These are phyloP conservation scores for Etia nguti DNA, from an alignment of 2,113 vertebrate genomes.

Conservation along the genomic window DNA sequence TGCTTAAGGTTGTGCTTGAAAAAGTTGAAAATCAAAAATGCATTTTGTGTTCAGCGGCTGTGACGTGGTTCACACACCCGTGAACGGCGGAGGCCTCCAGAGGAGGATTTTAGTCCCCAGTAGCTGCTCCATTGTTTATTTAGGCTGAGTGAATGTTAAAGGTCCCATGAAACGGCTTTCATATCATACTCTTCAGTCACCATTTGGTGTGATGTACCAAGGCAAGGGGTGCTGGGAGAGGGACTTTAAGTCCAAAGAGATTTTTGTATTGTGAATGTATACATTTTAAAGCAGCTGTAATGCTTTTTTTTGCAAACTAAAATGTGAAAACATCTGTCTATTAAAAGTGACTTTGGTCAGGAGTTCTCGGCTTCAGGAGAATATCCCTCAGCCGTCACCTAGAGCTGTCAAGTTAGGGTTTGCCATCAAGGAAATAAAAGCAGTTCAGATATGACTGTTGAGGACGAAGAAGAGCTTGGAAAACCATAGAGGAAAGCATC, in stretches of 20 bases:
- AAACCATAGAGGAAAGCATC: not conserved
- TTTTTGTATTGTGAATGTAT: not conserved
- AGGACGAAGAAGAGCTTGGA: not conserved
- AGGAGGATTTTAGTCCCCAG: not conserved
- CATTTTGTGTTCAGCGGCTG: not conserved
- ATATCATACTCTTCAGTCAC: not conserved
- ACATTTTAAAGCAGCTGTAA: not conserved
- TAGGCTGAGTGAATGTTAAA: constrained; percentile 8
- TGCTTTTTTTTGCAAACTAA: not conserved
- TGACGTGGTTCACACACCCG: not conserved
- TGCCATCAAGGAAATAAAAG: not conserved
- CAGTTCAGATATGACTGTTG: not conserved
- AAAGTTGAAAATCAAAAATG: constrained; percentile 23
- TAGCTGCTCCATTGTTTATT: constrained; percentile 16
- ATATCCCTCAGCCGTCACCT: not conserved
- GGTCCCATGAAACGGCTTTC: not conserved
- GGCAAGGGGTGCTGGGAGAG: not conserved
- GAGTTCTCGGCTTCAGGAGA: not conserved
- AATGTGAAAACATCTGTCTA: not conserved
- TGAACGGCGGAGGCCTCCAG: not conserved
- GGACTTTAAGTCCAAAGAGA: not conserved
- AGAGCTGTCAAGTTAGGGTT: not conserved
- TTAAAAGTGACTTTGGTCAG: not conserved
- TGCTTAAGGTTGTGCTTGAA: not conserved
- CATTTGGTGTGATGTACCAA: not conserved